Evolutionary conservation across 1,140 invertebrate genomes (phyloP), one percentile per base, ranked within the genome.

Genomic region (Pectinophora gossypiella): DNA sequence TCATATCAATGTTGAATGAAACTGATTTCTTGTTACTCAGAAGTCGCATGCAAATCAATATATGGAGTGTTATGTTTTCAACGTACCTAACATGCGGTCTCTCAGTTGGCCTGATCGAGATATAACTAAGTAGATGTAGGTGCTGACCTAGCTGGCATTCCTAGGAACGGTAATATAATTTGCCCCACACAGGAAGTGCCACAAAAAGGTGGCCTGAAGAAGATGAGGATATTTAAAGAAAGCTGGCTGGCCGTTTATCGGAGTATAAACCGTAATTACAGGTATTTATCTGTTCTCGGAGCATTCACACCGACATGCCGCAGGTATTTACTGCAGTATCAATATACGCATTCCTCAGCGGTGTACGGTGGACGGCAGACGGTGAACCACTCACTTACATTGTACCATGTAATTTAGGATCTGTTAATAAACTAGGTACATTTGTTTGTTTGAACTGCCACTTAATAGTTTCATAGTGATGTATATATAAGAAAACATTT

Each of bases 251-350:
- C n/a, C n/a, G n/a, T 32, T 3, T 32, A 32, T 32, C 27, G 27
- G 9, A 32, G 27, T 12, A 32, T 32, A 32, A 32, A 32, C 27
- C 9, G 27, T 32, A 3, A 32, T 32, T 32, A 32, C 7, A n/a
- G 27, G 27, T n/a, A 7, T 32, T 32, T 32, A 32, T 32, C n/a
- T 7, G 2, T 3, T 9, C 9, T 32, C 9, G 27, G 27, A 56
- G 48, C 70, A 46, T 61, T 64, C 56, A 65, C 61, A 65, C 59
- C 59, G 42, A 58, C 52, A 40, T 54, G 54, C n/a, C n/a, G 59
- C 55, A 51, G 54, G 54, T 55, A 61, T 59, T 59, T 59, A 59
- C 27, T 51, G 54, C 27, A 32, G 47, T 66, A 66, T 68, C 52
- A 64, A 61, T 65, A 32, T 7, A 68, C 52, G 54, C 54, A 68